These are phyloP conservation scores for Laupala kohalensis DNA, from an alignment of 1,140 invertebrate genomes.

Conservation along the genomic window DNA sequence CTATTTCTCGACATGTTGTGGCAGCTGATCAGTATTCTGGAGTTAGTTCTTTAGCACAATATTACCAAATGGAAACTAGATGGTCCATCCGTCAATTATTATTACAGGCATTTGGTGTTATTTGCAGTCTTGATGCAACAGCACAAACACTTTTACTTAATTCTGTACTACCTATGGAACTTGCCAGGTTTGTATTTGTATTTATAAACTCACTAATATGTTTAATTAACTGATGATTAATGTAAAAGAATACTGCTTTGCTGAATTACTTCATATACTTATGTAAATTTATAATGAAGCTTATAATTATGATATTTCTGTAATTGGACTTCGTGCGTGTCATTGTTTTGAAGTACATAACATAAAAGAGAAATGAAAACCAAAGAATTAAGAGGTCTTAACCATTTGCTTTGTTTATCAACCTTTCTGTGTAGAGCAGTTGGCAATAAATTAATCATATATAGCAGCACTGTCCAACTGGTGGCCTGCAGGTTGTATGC, in stretches of 20 bases:
- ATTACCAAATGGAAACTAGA: conserved; percentile 85
- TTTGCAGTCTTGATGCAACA: conserved; percentile 68
- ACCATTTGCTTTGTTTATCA: too few species aligned
- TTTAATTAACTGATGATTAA: not conserved
- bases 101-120: conserved; percentile 69
- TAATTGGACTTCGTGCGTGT: too few species aligned
- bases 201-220: not conserved
- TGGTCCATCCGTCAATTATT: conserved; percentile 68
- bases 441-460: too few species aligned
- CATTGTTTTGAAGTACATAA: too few species aligned
- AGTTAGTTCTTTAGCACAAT: conserved; percentile 65
- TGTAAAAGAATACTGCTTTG: not conserved
- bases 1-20: conserved; percentile 63
- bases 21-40: conserved; percentile 60
- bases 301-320: too few species aligned
- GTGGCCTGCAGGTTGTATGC: too few species aligned
- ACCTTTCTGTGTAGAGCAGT: too few species aligned
- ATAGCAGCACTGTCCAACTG: too few species aligned
- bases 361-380: too few species aligned
- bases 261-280: not conserved
- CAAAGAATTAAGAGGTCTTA: too few species aligned
- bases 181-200: conserved; percentile 46
- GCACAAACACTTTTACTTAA: conserved; percentile 68
- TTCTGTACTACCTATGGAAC: conserved; percentile 74
- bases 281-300: not conserved